These are phyloP conservation scores for Anolis sagrei DNA, from an alignment of 2,113 vertebrate species.

Conservation along the genomic window DNA sequence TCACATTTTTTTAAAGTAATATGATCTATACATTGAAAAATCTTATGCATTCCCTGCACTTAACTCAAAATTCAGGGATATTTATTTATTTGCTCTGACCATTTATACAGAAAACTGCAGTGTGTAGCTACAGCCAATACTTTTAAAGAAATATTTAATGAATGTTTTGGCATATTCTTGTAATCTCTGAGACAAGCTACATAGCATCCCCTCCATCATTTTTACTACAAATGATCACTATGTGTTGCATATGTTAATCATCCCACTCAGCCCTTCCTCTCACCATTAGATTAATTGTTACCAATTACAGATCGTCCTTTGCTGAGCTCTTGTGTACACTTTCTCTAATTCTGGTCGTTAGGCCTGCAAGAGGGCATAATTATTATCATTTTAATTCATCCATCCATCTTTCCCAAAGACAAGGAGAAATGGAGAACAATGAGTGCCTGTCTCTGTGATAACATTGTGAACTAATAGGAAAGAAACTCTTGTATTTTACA, in stretches of 20 bases:
- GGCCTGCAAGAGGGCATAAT: constrained; percentile 72
- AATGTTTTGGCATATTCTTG: constrained; percentile 35
- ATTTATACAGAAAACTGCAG: neutral
- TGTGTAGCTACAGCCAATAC: neutral
- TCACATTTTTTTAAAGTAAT: neutral
- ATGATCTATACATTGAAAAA: neutral
- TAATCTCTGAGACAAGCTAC: constrained; percentile 60
- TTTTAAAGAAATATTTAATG: neutral
- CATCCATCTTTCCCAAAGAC: constrained; percentile 72
- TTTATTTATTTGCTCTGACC: neutral
- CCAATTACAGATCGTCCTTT: constrained; percentile 68
- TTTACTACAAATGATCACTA: constrained; percentile 66
- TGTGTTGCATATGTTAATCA: constrained; percentile 70
- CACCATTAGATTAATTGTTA: constrained; percentile 75
- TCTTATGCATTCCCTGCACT: neutral
- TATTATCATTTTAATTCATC: constrained; percentile 63
- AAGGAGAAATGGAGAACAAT: constrained; percentile 61
- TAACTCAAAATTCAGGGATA: neutral
- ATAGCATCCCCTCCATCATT: constrained; percentile 39
- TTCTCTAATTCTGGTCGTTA: constrained; percentile 78
- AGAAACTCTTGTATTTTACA: constrained; percentile 24
- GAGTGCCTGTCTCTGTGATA: constrained; percentile 33
- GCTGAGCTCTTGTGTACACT: constrained; percentile 71
- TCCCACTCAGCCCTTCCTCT: constrained; percentile 51
- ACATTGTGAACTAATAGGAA: constrained; percentile 38